A percentile compares a stretch with the other conserved stretches of the same genome.
These are phyloP conservation scores for Amphiprion ocellaris DNA, from an alignment of 2,113 vertebrate species.

Conservation along the genomic window DNA sequence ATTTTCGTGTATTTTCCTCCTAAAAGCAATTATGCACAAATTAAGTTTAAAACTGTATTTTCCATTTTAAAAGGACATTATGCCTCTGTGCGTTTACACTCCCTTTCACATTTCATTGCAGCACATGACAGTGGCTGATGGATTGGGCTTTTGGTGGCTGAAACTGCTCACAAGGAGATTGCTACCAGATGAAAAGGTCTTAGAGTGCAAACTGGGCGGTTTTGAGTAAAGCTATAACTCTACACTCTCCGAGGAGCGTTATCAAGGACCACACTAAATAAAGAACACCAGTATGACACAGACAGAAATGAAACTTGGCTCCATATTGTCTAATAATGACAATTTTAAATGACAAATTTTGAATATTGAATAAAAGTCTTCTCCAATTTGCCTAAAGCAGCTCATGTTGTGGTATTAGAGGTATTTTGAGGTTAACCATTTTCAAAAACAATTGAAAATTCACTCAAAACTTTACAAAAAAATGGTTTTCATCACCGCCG, in stretches of 20 bases:
- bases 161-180: conserved; percentile 80
- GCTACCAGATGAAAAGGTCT: conserved; percentile 87
- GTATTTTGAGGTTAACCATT: conserved; percentile 39
- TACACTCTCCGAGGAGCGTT: conserved; percentile 34
- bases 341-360: conserved; percentile 9
- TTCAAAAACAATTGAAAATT: conserved; percentile 53
- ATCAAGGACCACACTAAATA: conserved; percentile 56
- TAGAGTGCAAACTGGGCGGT: conserved; percentile 67
- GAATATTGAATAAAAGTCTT: conserved; percentile 8
- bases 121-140: conserved; percentile 84
- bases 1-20: conserved; percentile 48
- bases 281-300: conserved; percentile 51
- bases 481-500: conserved; percentile 11
- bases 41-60: conserved; percentile 75
- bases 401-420: conserved; percentile 45
- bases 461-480: conserved; percentile 23
- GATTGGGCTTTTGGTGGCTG: conserved; percentile 83
- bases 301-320: conserved; percentile 25
- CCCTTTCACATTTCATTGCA: conserved; percentile 67
- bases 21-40: conserved; percentile 78
- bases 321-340: conserved; percentile 41
- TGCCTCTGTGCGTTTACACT: conserved; percentile 67
- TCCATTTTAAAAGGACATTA: conserved; percentile 83
- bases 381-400: conserved; percentile 47
- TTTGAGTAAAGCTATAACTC: conserved; percentile 72